Conservation (phyloP, 2,113 vertebrate species). For the Lagopus leucura region DNA sequence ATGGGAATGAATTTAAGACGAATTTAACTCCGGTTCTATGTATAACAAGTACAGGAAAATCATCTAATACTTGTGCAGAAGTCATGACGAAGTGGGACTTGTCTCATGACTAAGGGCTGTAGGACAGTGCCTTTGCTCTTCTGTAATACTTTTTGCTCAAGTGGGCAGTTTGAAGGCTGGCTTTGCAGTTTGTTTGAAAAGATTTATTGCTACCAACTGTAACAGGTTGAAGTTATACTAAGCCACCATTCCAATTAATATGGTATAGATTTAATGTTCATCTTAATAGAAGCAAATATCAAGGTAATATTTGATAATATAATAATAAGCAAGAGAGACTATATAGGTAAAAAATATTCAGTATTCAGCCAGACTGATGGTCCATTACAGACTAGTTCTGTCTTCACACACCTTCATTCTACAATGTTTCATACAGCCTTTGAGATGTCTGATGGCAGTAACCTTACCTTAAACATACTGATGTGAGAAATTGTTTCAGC, state of each 20-base stretch:
- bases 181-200: neutral
- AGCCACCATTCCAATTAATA: neutral
- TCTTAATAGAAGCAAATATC: neutral
- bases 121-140: neutral
- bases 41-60: neutral
- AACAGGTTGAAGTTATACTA: neutral
- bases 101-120: neutral
- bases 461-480: slow-evolving; percentile 80
- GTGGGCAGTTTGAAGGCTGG: neutral
- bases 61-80: neutral
- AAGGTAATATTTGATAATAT: neutral
- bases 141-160: neutral
- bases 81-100: neutral
- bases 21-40: neutral
- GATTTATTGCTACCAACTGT: neutral
- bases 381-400: neutral
- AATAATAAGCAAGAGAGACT: neutral
- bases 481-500: slow-evolving; percentile 80
- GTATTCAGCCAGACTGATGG: neutral
- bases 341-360: neutral
- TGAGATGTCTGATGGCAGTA: neutral
- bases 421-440: neutral
- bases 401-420: neutral
- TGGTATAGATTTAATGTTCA: neutral
- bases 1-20: neutral